Percentiles rank a stretch among this genome's conserved stretches.
These are phyloP conservation scores for Podarcis raffonei DNA, from an alignment of 2,113 vertebrate species.

Conservation along the genomic window DNA sequence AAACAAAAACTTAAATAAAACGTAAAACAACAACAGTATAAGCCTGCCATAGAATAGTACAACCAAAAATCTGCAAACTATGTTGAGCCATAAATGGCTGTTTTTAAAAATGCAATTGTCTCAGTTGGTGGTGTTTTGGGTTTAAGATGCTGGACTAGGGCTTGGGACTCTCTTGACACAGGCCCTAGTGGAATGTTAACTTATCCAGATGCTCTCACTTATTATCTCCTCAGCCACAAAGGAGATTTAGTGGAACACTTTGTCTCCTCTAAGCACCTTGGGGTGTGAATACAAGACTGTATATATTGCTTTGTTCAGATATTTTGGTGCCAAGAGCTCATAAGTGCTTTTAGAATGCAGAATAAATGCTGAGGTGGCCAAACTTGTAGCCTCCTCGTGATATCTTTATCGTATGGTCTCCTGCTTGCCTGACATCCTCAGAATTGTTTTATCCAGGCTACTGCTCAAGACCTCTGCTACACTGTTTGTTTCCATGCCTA, in stretches of 20 bases:
- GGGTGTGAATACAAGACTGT: neutral
- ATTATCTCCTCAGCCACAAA: neutral
- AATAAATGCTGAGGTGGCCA: neutral
- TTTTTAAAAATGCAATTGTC: neutral
- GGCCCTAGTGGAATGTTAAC: neutral
- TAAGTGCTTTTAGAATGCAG: conserved; percentile 3
- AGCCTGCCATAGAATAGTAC: neutral
- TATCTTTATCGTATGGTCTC: neutral
- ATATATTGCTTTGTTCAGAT: neutral
- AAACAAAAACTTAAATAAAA: too few species aligned
- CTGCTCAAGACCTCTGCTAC: neutral
- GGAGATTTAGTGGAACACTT: neutral
- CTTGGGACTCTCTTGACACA: neutral
- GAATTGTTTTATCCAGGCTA: neutral
- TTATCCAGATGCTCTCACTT: neutral
- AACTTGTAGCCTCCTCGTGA: neutral
- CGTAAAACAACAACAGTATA: too few species aligned
- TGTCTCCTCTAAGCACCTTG: neutral
- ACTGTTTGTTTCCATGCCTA: neutral
- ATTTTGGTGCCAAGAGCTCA: conserved; percentile 3
- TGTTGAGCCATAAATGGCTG: neutral
- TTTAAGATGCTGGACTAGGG: neutral
- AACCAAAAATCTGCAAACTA: neutral
- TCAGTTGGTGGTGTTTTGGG: neutral
- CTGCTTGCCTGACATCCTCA: neutral